These are phyloP conservation scores for Indicator maculatus DNA, from an alignment of 2,113 vertebrate species.

Conservation along the genomic window DNA sequence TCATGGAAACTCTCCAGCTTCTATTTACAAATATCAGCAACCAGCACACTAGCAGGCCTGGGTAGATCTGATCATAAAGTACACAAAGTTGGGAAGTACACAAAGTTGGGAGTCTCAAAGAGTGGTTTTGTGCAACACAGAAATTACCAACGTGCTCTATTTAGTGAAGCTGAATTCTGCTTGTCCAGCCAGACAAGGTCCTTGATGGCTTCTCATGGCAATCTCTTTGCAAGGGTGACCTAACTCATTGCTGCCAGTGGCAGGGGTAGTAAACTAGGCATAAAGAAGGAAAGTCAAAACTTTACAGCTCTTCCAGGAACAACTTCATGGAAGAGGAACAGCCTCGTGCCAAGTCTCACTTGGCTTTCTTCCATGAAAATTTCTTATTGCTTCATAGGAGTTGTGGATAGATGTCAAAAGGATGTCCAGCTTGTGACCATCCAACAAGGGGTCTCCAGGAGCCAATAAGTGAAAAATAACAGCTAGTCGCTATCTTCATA, in stretches of 20 bases:
- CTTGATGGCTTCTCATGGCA: not conserved
- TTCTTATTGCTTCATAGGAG: not conserved
- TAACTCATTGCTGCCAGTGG: not conserved
- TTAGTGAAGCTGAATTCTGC: not conserved
- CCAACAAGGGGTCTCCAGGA: not conserved
- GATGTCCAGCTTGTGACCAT: not conserved
- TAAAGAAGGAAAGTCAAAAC: not conserved
- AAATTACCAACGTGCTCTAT: not conserved
- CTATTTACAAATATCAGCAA: constrained; percentile 6
- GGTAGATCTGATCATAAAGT: not conserved
- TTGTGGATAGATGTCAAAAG: not conserved
- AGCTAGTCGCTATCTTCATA: rapidly evolving
- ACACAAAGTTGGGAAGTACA: not conserved
- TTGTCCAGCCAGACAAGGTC: not conserved
- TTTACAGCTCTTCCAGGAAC: not conserved
- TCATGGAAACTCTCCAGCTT: constrained; percentile 22
- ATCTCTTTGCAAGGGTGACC: no score
- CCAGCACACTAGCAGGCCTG: not conserved
- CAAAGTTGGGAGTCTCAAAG: not conserved
- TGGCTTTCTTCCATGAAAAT: not conserved
- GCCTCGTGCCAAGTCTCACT: not conserved
- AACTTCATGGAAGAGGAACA: not conserved
- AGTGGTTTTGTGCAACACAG: not conserved
- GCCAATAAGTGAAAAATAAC: not conserved
- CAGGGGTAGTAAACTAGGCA: not conserved